phyloP scores from a whole-genome alignment of 2,888 invertebrate genomes.

The Euplagia quadripunctaria region DNA sequence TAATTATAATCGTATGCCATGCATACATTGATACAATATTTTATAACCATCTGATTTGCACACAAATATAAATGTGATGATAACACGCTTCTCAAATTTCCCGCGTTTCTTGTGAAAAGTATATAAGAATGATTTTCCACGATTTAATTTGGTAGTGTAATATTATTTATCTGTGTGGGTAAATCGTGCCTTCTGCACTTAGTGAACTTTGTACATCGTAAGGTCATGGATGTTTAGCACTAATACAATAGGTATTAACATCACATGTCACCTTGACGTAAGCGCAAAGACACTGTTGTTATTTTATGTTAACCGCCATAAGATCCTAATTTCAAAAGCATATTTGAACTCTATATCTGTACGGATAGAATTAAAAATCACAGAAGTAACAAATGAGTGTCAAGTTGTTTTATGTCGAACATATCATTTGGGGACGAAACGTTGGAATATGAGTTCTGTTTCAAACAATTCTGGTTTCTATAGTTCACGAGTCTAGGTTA shows the following conservation, averaged over 20 bases:
- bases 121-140: slow-evolving; percentile 38
- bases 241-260: slow-evolving; percentile 84
- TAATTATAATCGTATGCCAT: slow-evolving; percentile 22
- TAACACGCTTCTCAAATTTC: slow-evolving; percentile 52
- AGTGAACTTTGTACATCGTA: slow-evolving; percentile 84
- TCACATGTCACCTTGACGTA: slow-evolving; percentile 85
- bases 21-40: slow-evolving; percentile 27
- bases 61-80: slow-evolving; percentile 36
- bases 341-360: slow-evolving; percentile 59
- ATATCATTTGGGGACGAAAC: slow-evolving; percentile 33
- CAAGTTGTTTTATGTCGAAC: slow-evolving; percentile 58
- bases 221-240: slow-evolving; percentile 85
- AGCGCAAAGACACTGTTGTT: slow-evolving; percentile 74
- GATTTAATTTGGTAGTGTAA: slow-evolving; percentile 51
- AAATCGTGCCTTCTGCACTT: slow-evolving; percentile 75
- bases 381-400: slow-evolving; percentile 41
- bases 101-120: slow-evolving; percentile 44
- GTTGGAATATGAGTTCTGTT: slow-evolving; percentile 28
- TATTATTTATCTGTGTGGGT: slow-evolving; percentile 53
- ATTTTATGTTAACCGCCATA: slow-evolving; percentile 51
- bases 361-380: slow-evolving; percentile 59
- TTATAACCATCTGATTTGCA: slow-evolving; percentile 38
- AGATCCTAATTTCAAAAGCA: slow-evolving; percentile 30
- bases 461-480: slow-evolving; percentile 29
- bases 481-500: slow-evolving; percentile 26